Base-by-base conservation (phyloP, 2,888 invertebrate species). In the Stenodema calcarata region DNA sequence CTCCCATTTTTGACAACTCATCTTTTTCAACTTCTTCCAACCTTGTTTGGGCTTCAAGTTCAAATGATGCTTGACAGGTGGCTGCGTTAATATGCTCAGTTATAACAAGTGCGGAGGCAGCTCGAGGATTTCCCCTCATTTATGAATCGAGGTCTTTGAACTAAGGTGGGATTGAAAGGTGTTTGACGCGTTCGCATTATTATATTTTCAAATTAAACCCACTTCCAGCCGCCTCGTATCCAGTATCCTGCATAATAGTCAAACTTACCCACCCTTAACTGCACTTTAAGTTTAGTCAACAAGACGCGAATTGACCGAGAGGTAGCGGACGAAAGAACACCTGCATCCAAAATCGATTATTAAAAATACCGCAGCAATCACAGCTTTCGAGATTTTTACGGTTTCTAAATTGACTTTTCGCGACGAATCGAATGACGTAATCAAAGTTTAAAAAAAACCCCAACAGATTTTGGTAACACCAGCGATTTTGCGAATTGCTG, bases 101-200 rank as follows among this genome's bases (percentile, higher is more conserved):
- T 62, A 62, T 62, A 62, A 23, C 62, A 62, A 62, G 73, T 73
- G 73, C 35, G 73, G 73, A 73, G 73, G 73, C 35, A 73, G 73
- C 70, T 16, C 3, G 14, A n/a, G 35, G 73, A 73, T 73, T 73
- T 73, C 73, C 73, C 73, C 1, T 73, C 73, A 41, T 73, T 73
- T 73, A 73, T 30, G 41, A 73, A 41, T 16, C 73, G 73, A 73
- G 73, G 30, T 73, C 73, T 35, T 73, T 41, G 73, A 73, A 30
- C 73, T 73, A 23, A 62, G 62, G 62, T 62, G 62, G 62, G 62
- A 62, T 62, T 62, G 62, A 62, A 62, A 62, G 62, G 62, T 62
- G 62, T 62, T 62, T 62, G 62, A 62, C 62, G 62, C 62, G 62
- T 62, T 62, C 62, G 27, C 62, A 3, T 23, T 62, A 62, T 23